Evolutionary conservation across 2,888 invertebrate species (phyloP), one percentile per base, ranked within the genome.

Genomic region (Pollenia amentaria): DNA sequence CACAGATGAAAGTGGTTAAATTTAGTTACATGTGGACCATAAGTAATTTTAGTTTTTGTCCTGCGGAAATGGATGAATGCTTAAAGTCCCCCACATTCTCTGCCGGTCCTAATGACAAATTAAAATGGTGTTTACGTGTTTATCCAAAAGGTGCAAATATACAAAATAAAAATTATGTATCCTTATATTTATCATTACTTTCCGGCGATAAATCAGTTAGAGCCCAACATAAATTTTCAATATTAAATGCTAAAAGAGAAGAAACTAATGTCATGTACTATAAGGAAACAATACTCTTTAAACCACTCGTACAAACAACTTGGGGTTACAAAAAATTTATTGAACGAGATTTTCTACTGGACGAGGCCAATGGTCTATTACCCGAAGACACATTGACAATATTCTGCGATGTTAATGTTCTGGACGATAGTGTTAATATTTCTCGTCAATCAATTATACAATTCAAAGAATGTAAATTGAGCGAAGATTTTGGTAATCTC

Each of bases 1-100:
- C 99, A 94, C 99, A 99, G 98, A 99, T 99, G 94, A 99, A 99
- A 96, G 99, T 99, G 94, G 98, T 99, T 91, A 99, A 99, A 95
- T 99, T 99, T 96, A 99, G 99, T 95, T 99, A 99, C 95, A 99
- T 99, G 98, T 99, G 99, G 99, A 99, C 99, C 94, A 99, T 99
- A 95, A 99, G 99, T 95, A 99, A 99, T 96, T 99, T 99, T 95
- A 99, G 99, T 95, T 99, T 99, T 95, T 99, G 99, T 95, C 97
- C 99, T 91, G 99, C 99, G 95, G 99, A 99, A 95, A 99, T 99
- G 99, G 99, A 99, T 91, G 99, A 99, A 95, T 99, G 99, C 91
- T 95, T 99, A 93, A 99, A 99, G 95, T 99, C 99, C 94, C 99
- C 99, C 92, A 99, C 99, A 91, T 99, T 99, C 95, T 99, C 99